Base-by-base conservation (phyloP, 2,888 invertebrate species). In the Scaeva pyrastri region DNA sequence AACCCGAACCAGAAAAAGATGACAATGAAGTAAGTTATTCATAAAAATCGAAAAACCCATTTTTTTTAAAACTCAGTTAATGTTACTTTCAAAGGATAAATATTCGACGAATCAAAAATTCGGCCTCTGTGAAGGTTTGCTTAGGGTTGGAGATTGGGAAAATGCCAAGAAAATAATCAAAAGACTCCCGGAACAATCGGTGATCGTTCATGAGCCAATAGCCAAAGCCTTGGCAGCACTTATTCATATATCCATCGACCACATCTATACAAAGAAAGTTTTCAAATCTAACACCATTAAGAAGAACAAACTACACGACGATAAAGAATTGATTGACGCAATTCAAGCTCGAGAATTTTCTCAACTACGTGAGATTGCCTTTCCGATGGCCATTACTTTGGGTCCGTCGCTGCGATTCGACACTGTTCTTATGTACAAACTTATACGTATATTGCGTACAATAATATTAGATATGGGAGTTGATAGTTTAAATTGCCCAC, bases 391-490 rank as follows among this genome's bases (percentile, higher is more conserved):
- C 19, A 93, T 95, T 82, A 94, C 96, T 12, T 93, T 99, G 60
- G 99, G 99, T 2, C 97, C 99, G 0, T 96, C 98, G 62, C 93
- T 98, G 74, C 96, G 97, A 90, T 95, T 95, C 89, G 98, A 99
- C 93, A 96, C 98, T 1, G 95, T 97, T 85, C 93, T 99, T 16
- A 95, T 99, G 94, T 97, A 97, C 92, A 99, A 99, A 93, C 92
- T 98, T 23, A 93, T 95, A 89, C 93, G 95, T 48, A 90, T 95
- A 41, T 90, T 93, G 89, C 92, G 93, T 88, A 90, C 93, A 62
- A 91, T 92, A 64, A 88, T 93, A 16, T 88, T 89, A 6, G 92
- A 92, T 12, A 91, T 93, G 91, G 91, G 91, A 55, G 91, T 93
- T 8, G 93, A 93, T 78, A 91, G 89, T 76, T 88, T 91, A 21